Evolutionary conservation across 2,888 invertebrate species (phyloP).

Genomic region (Strigamia maritima): DNA sequence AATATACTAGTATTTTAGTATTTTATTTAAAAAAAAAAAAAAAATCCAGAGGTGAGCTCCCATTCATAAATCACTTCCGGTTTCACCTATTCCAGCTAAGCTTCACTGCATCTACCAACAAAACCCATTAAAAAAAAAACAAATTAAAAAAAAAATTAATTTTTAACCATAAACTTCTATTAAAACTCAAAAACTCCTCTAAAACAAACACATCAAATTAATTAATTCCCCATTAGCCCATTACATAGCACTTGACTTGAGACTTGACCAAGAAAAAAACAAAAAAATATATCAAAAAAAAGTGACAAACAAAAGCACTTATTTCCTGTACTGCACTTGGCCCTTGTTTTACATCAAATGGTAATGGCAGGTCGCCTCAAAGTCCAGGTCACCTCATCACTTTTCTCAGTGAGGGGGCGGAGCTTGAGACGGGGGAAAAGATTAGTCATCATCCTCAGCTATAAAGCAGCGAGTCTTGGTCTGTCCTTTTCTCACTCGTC

Average conservation of each 20-base stretch:
- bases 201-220: no score
- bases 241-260: no score
- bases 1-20: no score
- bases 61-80: not conserved
- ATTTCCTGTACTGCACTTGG: not conserved
- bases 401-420: constrained; percentile 12
- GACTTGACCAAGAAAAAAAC: no score
- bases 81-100: not conserved
- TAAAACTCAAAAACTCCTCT: no score
- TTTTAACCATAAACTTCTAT: not conserved
- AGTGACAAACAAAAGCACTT: not conserved
- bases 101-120: no score
- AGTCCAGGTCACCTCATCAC: constrained; percentile 6
- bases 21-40: no score
- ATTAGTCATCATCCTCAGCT: not conserved
- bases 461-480: not conserved
- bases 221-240: no score
- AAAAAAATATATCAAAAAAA: not conserved
- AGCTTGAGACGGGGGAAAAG: not conserved
- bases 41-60: no score
- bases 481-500: not conserved
- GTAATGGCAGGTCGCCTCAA: constrained; percentile 26
- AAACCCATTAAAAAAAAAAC: not conserved
- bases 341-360: not conserved
- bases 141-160: not conserved